phyloP scores from a whole-genome alignment of 2,113 vertebrate species.

The Vicugna pacos region DNA sequence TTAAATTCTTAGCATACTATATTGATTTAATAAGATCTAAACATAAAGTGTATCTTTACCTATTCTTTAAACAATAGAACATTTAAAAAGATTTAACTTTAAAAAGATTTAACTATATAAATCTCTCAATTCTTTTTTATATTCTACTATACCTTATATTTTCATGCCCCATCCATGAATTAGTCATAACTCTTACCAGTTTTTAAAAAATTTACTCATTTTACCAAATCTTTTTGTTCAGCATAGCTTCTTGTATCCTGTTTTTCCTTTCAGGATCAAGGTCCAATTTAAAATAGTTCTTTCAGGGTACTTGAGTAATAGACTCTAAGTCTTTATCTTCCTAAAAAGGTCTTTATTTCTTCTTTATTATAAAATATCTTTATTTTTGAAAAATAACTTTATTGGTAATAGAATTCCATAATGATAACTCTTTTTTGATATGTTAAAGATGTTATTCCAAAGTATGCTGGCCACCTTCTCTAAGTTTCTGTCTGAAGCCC shows the following conservation, averaged over 20 bases:
- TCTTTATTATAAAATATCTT: constrained; percentile 14
- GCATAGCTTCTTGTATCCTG: neutral
- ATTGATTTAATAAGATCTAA: neutral
- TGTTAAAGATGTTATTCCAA: neutral
- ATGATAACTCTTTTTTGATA: neutral
- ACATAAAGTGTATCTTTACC: neutral
- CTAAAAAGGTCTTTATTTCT: neutral
- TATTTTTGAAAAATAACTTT: neutral
- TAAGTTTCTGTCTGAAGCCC: neutral
- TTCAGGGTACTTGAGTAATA: neutral
- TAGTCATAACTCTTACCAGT: neutral
- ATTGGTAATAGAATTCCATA: neutral
- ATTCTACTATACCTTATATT: neutral
- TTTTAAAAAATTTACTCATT: neutral
- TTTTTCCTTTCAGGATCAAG: neutral
- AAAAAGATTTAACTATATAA: neutral
- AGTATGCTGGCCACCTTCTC: neutral
- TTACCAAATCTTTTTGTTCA: neutral
- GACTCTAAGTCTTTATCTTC: neutral
- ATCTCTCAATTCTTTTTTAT: neutral
- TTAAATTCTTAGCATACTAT: neutral
- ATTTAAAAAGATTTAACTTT: neutral
- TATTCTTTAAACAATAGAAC: neutral
- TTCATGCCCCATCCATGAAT: neutral
- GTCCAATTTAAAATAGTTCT: neutral